phyloP scores from a whole-genome alignment of 1,140 invertebrate species.

The Orussus abietinus region DNA sequence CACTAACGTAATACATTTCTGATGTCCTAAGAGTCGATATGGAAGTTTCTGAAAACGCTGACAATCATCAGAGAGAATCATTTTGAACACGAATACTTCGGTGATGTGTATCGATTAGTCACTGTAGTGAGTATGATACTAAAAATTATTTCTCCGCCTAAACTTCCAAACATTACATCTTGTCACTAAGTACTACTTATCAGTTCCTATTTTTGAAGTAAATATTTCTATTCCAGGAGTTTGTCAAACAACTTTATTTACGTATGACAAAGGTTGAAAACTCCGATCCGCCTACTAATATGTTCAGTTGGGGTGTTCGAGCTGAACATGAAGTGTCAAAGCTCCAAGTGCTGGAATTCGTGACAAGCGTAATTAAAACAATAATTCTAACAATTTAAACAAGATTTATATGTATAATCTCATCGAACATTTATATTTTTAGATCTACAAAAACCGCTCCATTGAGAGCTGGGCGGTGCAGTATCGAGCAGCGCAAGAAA shows the following conservation, averaged over 20 bases:
- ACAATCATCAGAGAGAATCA: slow-evolving; percentile 19
- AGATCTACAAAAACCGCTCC: slow-evolving; percentile 26
- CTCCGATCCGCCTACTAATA: slow-evolving; percentile 3
- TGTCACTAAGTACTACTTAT: too few species aligned
- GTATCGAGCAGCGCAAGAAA: slow-evolving; percentile 16
- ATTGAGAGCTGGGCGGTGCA: slow-evolving; percentile 28
- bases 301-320: slow-evolving; percentile 14
- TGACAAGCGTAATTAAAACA: slow-evolving; percentile 12
- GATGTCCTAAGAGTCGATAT: slow-evolving; percentile 24
- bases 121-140: slow-evolving; percentile 24
- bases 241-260: slow-evolving; percentile 20
- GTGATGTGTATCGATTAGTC: slow-evolving; percentile 29
- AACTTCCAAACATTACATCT: slow-evolving; percentile 5
- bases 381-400: not conserved
- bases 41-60: slow-evolving; percentile 26
- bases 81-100: slow-evolving; percentile 29
- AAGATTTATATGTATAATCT: not conserved
- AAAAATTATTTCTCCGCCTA: slow-evolving; percentile 4
- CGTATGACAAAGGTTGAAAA: not conserved
- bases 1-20: not conserved
- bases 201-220: not conserved
- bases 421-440: slow-evolving; percentile 9
- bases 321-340: slow-evolving; percentile 10
- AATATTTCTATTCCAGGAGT: slow-evolving; percentile 29
- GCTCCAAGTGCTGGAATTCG: slow-evolving; percentile 9